A percentile compares a stretch with the other conserved stretches of the same genome.
phyloP scores from a whole-genome alignment of 1,140 invertebrate species.

The Wasmannia auropunctata region DNA sequence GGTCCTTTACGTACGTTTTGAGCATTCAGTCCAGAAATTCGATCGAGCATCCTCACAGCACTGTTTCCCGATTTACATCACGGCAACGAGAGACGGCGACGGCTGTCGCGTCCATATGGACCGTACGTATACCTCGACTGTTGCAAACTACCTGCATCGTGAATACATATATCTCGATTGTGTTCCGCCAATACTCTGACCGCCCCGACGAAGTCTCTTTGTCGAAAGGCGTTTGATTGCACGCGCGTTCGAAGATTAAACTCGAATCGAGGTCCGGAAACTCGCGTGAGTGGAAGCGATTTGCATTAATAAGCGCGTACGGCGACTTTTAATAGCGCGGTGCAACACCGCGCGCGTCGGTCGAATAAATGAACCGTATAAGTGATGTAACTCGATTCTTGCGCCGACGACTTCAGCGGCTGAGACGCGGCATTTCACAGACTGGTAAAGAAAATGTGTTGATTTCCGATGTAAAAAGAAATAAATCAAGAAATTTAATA shows the following conservation, averaged over 20 bases:
- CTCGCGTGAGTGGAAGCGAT: background rate
- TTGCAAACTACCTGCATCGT: slow-evolving; percentile 64
- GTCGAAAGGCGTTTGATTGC: slow-evolving; percentile 63
- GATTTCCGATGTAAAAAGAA: background rate
- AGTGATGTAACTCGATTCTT: slow-evolving; percentile 36
- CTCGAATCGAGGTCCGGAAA: slow-evolving; percentile 55
- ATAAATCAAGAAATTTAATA: background rate
- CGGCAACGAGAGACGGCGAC: background rate
- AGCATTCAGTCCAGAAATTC: slow-evolving; percentile 67
- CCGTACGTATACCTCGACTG: slow-evolving; percentile 26
- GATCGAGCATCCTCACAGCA: slow-evolving; percentile 44
- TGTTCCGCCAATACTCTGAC: slow-evolving; percentile 22
- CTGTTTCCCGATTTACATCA: slow-evolving; percentile 60
- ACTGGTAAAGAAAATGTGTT: background rate
- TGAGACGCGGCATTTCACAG: background rate
- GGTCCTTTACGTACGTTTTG: slow-evolving; percentile 58
- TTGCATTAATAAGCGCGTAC: slow-evolving; percentile 37
- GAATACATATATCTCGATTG: slow-evolving; percentile 63
- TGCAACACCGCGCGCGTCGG: background rate
- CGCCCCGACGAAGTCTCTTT: slow-evolving; percentile 50
- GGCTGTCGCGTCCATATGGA: slow-evolving; percentile 21
- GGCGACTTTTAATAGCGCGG: slow-evolving; percentile 26
- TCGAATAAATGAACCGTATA: background rate
- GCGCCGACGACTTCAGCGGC: background rate
- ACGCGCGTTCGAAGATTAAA: slow-evolving; percentile 54